Evolutionary conservation across 2,888 invertebrate genomes (phyloP).

Genomic region (Stenurella melanura): DNA sequence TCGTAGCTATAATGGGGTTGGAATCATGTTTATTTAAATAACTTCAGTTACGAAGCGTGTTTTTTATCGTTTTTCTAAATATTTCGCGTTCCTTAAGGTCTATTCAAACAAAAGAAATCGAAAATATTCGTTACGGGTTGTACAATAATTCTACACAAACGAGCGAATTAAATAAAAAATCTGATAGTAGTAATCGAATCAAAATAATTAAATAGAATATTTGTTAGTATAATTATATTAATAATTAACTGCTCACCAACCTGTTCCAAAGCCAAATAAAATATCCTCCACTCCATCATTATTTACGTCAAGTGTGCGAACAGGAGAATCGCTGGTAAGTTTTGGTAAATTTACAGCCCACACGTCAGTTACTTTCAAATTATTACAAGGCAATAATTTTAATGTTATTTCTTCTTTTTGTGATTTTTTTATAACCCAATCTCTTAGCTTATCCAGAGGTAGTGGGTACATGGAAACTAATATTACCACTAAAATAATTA

Average conservation of each 20-base stretch:
- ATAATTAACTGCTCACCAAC: conserved; percentile 70
- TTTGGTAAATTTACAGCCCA: conserved; percentile 83
- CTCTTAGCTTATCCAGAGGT: conserved; percentile 77
- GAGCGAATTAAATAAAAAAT: no score
- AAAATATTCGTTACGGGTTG: no score
- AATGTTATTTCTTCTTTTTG: conserved; percentile 49
- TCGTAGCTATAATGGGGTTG: no score
- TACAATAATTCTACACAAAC: no score
- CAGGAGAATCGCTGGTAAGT: conserved; percentile 83
- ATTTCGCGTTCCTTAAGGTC: no score
- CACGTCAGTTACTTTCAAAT: conserved; percentile 76
- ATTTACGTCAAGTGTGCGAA: conserved; percentile 83
- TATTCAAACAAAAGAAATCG: no score
- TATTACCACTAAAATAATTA: conserved; percentile 79
- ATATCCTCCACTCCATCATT: conserved; percentile 83
- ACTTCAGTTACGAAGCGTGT: no score
- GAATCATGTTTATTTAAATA: no score
- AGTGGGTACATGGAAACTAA: conserved; percentile 80
- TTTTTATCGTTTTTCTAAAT: no score
- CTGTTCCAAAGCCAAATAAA: conserved; percentile 86
- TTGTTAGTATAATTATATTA: no score
- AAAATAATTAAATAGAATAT: no score
- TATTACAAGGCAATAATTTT: conserved; percentile 77
- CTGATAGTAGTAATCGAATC: no score
- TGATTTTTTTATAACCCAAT: conserved; percentile 75